Percentiles rank a stretch among this genome's conserved stretches.
Conservation (phyloP, 2,113 vertebrate genomes). For the Noctilio leporinus region DNA sequence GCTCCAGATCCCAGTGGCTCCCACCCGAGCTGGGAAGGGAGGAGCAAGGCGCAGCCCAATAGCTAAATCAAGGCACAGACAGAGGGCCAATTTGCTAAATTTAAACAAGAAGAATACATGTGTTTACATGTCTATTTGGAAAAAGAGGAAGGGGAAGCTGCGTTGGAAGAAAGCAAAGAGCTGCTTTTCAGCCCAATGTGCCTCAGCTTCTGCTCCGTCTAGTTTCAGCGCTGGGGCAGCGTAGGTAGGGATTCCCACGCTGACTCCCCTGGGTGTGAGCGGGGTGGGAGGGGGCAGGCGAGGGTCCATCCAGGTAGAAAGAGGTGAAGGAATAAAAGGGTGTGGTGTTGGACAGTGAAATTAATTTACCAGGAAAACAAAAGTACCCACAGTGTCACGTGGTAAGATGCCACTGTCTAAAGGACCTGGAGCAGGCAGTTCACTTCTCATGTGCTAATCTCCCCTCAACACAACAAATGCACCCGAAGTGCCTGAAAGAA, state of each 20-base stretch:
- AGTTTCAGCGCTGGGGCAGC: neutral
- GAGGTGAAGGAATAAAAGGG: neutral
- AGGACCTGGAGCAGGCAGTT: neutral
- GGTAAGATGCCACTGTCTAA: neutral
- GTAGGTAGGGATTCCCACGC: neutral
- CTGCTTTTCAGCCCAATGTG: conserved; percentile 25
- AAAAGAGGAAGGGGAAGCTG: conserved; percentile 73
- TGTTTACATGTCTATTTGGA: conserved; percentile 64
- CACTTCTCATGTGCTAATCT: neutral
- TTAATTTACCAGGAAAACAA: neutral
- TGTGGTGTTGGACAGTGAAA: neutral
- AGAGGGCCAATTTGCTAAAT: conserved; percentile 44
- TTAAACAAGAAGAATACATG: conserved; percentile 54
- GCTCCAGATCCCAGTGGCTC: conserved; percentile 45
- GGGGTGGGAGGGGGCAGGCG: too few species aligned
- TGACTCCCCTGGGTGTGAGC: neutral
- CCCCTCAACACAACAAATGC: neutral
- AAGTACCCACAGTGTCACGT: neutral
- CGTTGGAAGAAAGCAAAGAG: conserved; percentile 28
- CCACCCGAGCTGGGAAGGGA: conserved; percentile 52
- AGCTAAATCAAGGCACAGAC: conserved; percentile 53
- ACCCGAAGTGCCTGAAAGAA: neutral
- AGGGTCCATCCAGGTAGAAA: neutral
- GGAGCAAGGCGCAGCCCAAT: conserved; percentile 51
- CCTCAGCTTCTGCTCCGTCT: neutral